Base-by-base conservation (phyloP, 1,140 invertebrate species). In the Ostrea denselamellosa region DNA sequence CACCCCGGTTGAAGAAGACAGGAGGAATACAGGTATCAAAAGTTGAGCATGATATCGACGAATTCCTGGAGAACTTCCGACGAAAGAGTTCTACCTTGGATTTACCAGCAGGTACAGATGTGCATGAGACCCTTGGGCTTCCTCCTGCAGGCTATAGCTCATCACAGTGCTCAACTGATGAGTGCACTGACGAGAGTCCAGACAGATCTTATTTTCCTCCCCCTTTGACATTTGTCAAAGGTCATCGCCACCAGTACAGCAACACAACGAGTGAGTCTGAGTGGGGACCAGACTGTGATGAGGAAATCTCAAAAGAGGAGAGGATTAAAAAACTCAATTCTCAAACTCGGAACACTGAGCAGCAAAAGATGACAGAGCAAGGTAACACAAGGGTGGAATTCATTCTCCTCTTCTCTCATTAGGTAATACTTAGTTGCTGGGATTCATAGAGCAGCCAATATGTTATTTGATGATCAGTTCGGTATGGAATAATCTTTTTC, bases 61-160 rank as follows among this genome's bases (percentile, higher is more conserved):
- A 90, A 22, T 92, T 92, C 87, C 89, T 92, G 53, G 92, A 92
- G 87, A 91, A 89, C 54, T 92, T 92, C 87, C 91, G 90, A 65
- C 85, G 91, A n/a, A 91, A 92, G 87, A 91, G 86, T 89, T 89
- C 91, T 4, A 81, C 90, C 17, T 85, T 92, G 22, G 92, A 91
- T 85, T 88, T 90, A 12, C 87, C 90, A 12, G 83, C 56, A 9
- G 90, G 90, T 85, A 85, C 86, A n/a, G 92, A 90, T 62, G 88
- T 89, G 8, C 88, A 88, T 0, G 92, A 92, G 54, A 89, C 90
- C 53, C 28, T 89, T 25, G 85, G 88, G 19, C 77, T 89, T 28
- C 86, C 88, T 0, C 68, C 65, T 10, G 44, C 56, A 19, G 82
- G 82, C 12, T 89, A 89, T 77, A 89, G 88, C 34, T 89, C 88